These are phyloP conservation scores for Forficula auricularia DNA, from an alignment of 1,140 invertebrate species.

Conservation along the genomic window DNA sequence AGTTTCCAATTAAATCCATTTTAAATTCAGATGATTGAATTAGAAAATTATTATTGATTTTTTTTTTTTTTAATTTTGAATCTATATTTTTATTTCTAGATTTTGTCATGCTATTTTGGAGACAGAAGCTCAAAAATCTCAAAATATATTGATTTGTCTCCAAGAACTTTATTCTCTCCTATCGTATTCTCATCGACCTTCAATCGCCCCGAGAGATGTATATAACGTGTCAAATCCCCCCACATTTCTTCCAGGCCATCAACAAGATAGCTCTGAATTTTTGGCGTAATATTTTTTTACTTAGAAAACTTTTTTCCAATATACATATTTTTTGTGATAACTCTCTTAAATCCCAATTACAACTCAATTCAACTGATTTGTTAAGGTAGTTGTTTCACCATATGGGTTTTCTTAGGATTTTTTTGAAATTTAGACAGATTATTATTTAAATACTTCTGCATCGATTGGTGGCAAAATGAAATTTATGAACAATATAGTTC, in stretches of 20 bases:
- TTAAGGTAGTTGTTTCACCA: too few species aligned
- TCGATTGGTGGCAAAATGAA: too few species aligned
- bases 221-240: constrained; percentile 45
- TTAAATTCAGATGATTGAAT: too few species aligned
- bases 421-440: too few species aligned
- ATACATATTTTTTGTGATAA: not conserved
- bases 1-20: too few species aligned
- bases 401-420: too few species aligned
- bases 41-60: too few species aligned
- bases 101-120: constrained; percentile 40
- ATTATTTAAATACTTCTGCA: too few species aligned
- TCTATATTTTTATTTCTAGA: constrained; percentile 25
- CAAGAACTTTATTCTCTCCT: constrained; percentile 58
- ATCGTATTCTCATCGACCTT: constrained; percentile 41
- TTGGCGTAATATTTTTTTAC: constrained; percentile 37
- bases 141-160: constrained; percentile 42
- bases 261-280: constrained; percentile 80
- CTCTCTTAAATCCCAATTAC: not conserved
- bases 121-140: constrained; percentile 22
- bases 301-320: too few species aligned
- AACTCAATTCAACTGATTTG: too few species aligned
- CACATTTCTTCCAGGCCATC: constrained; percentile 54
- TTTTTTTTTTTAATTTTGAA: too few species aligned
- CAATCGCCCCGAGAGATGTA: constrained; percentile 50
- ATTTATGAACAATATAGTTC: too few species aligned